Percentiles rank a stretch among this genome's conserved stretches.
Evolutionary conservation across 2,888 invertebrate species (phyloP).

Genomic region (Nezara viridula): DNA sequence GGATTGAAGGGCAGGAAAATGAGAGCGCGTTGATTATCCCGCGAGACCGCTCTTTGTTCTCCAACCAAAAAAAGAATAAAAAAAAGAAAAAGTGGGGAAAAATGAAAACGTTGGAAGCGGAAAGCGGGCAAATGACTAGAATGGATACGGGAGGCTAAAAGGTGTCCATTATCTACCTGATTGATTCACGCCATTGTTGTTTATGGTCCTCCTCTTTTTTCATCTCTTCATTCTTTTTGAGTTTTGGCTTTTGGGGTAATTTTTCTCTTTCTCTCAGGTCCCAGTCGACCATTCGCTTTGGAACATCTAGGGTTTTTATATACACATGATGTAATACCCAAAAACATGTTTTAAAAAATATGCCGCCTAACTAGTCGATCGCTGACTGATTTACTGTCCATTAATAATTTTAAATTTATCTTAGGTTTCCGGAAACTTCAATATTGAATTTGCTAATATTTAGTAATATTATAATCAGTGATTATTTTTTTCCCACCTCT

Average conservation of each 20-base stretch:
- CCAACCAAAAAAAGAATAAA: constrained; percentile 1
- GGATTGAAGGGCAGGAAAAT: constrained; percentile 36
- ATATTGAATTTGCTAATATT: no score
- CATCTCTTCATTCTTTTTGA: constrained; percentile 19
- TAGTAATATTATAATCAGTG: no score
- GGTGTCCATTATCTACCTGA: constrained; percentile 38
- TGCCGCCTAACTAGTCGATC: not conserved
- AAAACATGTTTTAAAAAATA: not conserved
- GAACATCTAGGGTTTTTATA: not conserved
- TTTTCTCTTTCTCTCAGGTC: not conserved
- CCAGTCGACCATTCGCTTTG: not conserved
- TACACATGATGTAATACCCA: not conserved
- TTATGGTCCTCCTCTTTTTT: constrained; percentile 29
- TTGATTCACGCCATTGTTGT: constrained; percentile 44
- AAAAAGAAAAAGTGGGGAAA: not conserved
- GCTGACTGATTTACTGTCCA: no score
- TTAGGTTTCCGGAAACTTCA: no score
- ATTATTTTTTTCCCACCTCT: no score
- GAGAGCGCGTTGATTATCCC: constrained; percentile 31
- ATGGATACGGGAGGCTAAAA: constrained; percentile 31
- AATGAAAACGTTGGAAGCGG: constrained; percentile 36
- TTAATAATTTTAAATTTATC: no score
- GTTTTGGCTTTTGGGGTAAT: not conserved
- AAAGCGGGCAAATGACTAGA: constrained; percentile 37
- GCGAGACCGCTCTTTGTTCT: constrained; percentile 38